These are phyloP conservation scores for Chironomus striatipennis DNA, from an alignment of 1,140 invertebrate species.

Conservation along the genomic window DNA sequence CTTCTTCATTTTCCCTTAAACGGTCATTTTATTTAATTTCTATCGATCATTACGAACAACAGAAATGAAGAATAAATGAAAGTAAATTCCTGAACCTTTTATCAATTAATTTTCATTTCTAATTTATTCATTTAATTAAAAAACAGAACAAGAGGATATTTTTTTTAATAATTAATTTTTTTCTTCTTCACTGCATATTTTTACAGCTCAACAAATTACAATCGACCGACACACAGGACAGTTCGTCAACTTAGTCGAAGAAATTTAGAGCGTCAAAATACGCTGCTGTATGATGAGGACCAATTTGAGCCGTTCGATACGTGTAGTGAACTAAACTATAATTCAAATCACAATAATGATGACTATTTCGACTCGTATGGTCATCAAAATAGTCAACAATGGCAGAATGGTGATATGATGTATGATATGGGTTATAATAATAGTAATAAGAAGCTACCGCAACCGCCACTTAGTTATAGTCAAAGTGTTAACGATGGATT, in stretches of 20 bases:
- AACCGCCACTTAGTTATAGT: slow-evolving; percentile 15
- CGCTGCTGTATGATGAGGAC: not conserved
- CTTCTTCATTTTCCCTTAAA: too few species aligned
- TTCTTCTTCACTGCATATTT: not conserved
- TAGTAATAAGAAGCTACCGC: not conserved
- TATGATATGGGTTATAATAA: not conserved
- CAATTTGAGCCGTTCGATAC: not conserved
- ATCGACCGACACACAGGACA: not conserved
- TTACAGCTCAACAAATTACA: slow-evolving; percentile 1
- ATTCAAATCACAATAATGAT: not conserved
- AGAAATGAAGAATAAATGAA: too few species aligned
- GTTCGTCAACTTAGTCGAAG: not conserved
- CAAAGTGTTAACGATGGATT: slow-evolving; percentile 18
- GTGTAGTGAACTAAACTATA: slow-evolving; percentile 12
- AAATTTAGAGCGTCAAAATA: slow-evolving; percentile 19
- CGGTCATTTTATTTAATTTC: too few species aligned
- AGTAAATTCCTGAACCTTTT: too few species aligned
- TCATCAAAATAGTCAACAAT: not conserved
- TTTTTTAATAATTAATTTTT: not conserved
- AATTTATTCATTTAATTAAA: not conserved
- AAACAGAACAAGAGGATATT: not conserved
- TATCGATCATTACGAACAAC: too few species aligned
- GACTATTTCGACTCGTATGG: not conserved
- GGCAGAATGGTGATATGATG: not conserved
- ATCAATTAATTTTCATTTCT: too few species aligned